Evolutionary conservation across 1,140 invertebrate genomes (phyloP).

Genomic region (Drosophila ohnishii): DNA sequence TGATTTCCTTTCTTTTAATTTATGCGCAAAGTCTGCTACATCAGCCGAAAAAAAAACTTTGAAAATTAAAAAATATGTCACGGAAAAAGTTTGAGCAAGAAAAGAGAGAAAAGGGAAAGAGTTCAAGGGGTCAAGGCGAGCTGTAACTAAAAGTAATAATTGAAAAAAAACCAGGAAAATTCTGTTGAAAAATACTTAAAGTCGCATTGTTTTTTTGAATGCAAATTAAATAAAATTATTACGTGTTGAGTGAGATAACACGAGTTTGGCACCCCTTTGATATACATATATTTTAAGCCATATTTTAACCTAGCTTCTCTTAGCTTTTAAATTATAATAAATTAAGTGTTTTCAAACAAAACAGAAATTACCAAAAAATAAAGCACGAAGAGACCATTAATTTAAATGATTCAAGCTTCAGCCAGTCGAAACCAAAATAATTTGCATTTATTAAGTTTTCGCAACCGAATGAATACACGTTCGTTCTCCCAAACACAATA

Average conservation of each 20-base stretch:
- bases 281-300: neutral
- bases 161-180: conserved; percentile 20
- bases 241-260: conserved; percentile 4
- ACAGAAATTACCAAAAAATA: neutral
- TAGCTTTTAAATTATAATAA: conserved; percentile 13
- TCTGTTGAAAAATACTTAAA: neutral
- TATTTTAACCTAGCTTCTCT: neutral
- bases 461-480: conserved; percentile 2
- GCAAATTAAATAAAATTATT: neutral
- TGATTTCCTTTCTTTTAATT: conserved; percentile 62
- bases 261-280: neutral
- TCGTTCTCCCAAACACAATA: conserved; percentile 23
- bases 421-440: conserved; percentile 16
- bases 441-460: conserved; percentile 39
- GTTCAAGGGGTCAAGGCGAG: conserved; percentile 36
- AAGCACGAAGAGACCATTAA: conserved; percentile 10
- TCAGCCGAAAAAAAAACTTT: conserved; percentile 52
- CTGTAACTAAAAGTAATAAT: conserved; percentile 30
- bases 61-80: conserved; percentile 33
- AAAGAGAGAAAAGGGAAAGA: conserved; percentile 3
- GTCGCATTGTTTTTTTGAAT: neutral
- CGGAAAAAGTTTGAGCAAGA: conserved; percentile 20
- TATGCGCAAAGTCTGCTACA: conserved; percentile 52
- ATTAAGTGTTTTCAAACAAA: conserved; percentile 9
- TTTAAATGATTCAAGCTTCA: conserved; percentile 30